A percentile compares a stretch with the other conserved stretches of the same genome.
These are phyloP conservation scores for Stichodactyla helianthus DNA, from an alignment of 64 coral and sea anemone genomes.

Conservation along the genomic window DNA sequence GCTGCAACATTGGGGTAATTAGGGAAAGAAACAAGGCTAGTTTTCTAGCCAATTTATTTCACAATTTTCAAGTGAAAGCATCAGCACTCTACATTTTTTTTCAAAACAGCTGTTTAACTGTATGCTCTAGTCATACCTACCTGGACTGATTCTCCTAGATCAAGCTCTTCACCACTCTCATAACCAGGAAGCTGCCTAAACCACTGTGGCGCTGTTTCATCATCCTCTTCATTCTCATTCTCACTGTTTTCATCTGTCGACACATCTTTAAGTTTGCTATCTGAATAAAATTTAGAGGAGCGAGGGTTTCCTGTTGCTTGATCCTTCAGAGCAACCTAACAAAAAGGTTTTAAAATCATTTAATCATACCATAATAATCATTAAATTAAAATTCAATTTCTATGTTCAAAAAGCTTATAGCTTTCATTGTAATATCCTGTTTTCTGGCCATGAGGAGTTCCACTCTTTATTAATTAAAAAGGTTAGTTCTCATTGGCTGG, in stretches of 20 bases:
- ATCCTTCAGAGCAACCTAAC: background rate
- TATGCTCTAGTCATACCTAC: background rate
- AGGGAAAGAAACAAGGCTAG: too few species aligned
- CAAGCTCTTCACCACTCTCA: slow-evolving; percentile 36
- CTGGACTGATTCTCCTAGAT: slow-evolving; percentile 34
- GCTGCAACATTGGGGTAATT: too few species aligned
- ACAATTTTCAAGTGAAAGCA: too few species aligned
- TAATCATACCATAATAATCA: background rate
- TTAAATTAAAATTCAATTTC: too few species aligned
- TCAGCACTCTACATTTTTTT: too few species aligned
- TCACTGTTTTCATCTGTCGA: slow-evolving; percentile 6
- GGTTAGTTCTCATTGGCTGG: background rate
- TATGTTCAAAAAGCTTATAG: too few species aligned
- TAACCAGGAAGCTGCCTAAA: slow-evolving; percentile 59
- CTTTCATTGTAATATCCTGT: too few species aligned
- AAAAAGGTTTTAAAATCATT: background rate
- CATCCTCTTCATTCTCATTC: slow-evolving; percentile 57
- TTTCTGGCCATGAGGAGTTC: too few species aligned
- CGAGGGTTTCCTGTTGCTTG: slow-evolving; percentile 14
- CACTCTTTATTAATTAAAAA: background rate
- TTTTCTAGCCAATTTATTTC: too few species aligned
- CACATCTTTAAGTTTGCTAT: background rate
- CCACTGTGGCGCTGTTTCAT: slow-evolving; percentile 84
- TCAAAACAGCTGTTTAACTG: background rate
- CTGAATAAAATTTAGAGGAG: background rate